Conservation (phyloP, 2,797 vertebrate genomes). For the Coccyzus lansbergi region DNA sequence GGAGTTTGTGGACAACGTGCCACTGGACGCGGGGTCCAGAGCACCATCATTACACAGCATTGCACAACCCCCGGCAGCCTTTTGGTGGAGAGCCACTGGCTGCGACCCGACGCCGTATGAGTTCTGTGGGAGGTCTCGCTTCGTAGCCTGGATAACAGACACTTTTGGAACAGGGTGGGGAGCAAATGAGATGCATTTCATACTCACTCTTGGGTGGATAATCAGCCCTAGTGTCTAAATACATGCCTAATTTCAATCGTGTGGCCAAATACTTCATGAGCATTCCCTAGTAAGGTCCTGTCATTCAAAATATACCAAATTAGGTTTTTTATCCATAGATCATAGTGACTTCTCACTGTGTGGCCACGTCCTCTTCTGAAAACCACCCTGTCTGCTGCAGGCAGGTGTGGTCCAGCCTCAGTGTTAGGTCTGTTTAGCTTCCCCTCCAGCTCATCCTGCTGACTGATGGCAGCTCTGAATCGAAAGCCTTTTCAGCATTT, state of each 20-base stretch:
- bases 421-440: neutral
- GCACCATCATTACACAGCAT: neutral
- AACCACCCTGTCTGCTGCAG: neutral
- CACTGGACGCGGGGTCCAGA: neutral
- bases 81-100: neutral
- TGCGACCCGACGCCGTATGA: accelerated
- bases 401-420: neutral
- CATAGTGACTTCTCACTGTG: neutral
- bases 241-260: neutral
- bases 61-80: neutral
- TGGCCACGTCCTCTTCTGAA: neutral
- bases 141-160: neutral
- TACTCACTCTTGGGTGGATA: neutral
- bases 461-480: neutral
- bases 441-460: neutral
- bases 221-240: neutral
- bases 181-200: neutral
- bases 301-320: neutral
- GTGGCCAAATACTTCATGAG: neutral
- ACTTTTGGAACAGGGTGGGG: accelerated
- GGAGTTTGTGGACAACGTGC: neutral
- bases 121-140: neutral
- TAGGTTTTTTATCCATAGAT: neutral
- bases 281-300: neutral
- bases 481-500: neutral